A percentile compares a stretch with the other conserved stretches of the same genome.
Conservation (phyloP, 2,797 vertebrate genomes). For the Philypnodon macrostomus region DNA sequence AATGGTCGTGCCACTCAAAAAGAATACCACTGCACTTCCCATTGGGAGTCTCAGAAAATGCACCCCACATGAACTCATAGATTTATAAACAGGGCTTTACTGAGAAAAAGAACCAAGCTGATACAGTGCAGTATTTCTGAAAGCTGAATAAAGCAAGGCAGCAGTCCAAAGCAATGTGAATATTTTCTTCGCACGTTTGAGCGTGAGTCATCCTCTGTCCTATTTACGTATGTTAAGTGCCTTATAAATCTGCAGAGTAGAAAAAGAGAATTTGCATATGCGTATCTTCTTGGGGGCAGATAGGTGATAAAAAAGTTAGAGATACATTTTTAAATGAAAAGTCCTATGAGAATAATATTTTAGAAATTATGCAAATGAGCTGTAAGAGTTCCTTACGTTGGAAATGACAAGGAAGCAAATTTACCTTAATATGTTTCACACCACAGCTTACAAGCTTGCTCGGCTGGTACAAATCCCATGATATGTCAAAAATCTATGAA, state of each 20-base stretch:
- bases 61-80: slow-evolving; percentile 36
- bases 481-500: slow-evolving; percentile 98
- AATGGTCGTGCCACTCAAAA: slow-evolving; percentile 31
- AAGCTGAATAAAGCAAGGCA: slow-evolving; percentile 47
- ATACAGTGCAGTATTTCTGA: slow-evolving; percentile 20
- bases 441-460: slow-evolving; percentile 98
- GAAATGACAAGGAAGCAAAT: slow-evolving; percentile 32
- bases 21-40: slow-evolving; percentile 39
- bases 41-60: slow-evolving; percentile 36
- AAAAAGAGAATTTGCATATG: slow-evolving; percentile 66
- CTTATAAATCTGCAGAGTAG: slow-evolving; percentile 51
- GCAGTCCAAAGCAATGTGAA: slow-evolving; percentile 16
- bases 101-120: slow-evolving; percentile 29
- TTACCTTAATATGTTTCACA: slow-evolving; percentile 99
- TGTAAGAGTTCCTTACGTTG: not conserved
- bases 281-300: slow-evolving; percentile 63
- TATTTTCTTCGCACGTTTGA: slow-evolving; percentile 40
- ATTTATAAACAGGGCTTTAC: slow-evolving; percentile 52
- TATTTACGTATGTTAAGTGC: slow-evolving; percentile 64
- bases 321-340: slow-evolving; percentile 9
- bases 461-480: slow-evolving; percentile 98
- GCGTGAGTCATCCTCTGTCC: slow-evolving; percentile 59
- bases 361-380: slow-evolving; percentile 45
- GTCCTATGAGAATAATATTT: slow-evolving; percentile 20
- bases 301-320: slow-evolving; percentile 45